A percentile compares a stretch with the other conserved stretches of the same genome.
Evolutionary conservation across 2,797 vertebrate species (phyloP).

Genomic region (Cygnus olor): DNA sequence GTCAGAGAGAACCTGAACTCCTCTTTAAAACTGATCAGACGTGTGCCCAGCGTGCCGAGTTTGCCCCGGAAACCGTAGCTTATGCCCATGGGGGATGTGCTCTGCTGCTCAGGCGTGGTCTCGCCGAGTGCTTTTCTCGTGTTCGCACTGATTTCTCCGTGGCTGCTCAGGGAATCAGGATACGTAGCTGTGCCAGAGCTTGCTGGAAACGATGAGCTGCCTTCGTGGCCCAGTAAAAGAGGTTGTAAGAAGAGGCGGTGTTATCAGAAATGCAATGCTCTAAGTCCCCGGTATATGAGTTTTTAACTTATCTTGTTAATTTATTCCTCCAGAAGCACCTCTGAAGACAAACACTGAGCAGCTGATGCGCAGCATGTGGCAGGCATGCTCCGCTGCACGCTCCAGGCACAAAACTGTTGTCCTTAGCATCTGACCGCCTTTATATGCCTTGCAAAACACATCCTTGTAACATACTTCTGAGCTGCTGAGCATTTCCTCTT

Average conservation of each 20-base stretch:
- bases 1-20: neutral
- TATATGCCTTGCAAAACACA: neutral
- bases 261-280: neutral
- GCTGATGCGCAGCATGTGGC: accelerated
- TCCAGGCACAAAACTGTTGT: neutral
- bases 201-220: neutral
- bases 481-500: neutral
- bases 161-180: neutral
- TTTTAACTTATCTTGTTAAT: neutral
- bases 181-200: neutral
- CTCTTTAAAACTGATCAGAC: neutral
- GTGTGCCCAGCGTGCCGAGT: accelerated
- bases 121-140: neutral
- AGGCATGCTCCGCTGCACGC: neutral
- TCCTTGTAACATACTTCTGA: neutral
- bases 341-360: neutral
- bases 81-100: neutral
- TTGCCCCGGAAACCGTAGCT: neutral
- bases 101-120: accelerated
- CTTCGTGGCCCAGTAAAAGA: neutral
- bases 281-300: neutral
- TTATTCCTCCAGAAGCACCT: neutral
- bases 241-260: neutral
- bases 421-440: neutral
- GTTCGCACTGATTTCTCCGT: accelerated